Conservation (phyloP, 2,888 invertebrate species). For the Pecten maximus region DNA sequence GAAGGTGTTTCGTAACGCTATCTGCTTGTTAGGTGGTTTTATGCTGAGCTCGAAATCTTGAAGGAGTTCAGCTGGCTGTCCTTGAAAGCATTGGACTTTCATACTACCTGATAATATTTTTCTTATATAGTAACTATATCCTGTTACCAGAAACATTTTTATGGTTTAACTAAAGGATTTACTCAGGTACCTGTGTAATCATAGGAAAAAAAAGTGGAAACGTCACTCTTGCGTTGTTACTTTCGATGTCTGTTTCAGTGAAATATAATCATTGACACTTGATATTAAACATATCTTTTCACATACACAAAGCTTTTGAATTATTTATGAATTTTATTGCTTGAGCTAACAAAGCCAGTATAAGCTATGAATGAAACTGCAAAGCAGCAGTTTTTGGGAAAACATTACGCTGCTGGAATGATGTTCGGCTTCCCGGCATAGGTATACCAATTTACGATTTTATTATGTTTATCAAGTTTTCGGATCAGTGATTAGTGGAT, state of each 20-base stretch:
- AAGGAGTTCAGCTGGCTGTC: not conserved
- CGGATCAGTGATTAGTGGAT: not conserved
- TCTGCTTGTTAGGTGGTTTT: not conserved
- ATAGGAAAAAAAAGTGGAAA: not conserved
- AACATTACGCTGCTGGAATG: not conserved
- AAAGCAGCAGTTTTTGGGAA: not conserved
- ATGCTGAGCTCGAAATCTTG: not conserved
- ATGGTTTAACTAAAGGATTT: not conserved
- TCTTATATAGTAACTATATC: no score
- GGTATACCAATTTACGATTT: not conserved
- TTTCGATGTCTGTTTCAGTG: not conserved
- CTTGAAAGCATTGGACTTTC: no score
- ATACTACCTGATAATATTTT: no score
- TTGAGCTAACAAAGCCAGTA: not conserved
- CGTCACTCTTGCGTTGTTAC: not conserved
- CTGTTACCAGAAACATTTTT: not conserved
- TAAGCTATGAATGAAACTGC: constrained; percentile 23
- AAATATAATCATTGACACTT: not conserved
- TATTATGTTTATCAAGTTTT: not conserved
- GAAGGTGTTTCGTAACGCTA: no score
- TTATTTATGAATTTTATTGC: constrained; percentile 20
- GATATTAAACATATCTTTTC: not conserved
- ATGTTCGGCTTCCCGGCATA: not conserved
- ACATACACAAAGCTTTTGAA: not conserved
- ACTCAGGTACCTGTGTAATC: not conserved